Percentiles rank a stretch among this genome's conserved stretches.
phyloP scores from a whole-genome alignment of 1,140 invertebrate species.

The Phthorimaea operculella region DNA sequence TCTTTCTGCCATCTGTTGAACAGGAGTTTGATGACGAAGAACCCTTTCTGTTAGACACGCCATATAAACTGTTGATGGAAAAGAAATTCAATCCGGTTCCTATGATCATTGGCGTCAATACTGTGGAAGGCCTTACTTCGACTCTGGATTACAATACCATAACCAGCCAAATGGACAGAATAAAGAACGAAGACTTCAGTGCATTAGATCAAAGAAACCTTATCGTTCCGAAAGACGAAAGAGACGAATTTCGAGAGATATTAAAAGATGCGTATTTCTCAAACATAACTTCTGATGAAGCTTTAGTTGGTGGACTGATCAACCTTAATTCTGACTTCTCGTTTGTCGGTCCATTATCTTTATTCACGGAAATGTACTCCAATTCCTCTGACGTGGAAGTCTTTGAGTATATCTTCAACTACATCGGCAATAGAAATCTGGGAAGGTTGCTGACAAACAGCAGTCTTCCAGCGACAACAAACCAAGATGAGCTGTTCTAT shows the following conservation, averaged over 20 bases:
- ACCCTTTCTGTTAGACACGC: conserved; percentile 62
- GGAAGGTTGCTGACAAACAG: conserved; percentile 49
- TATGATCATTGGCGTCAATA: conserved; percentile 61
- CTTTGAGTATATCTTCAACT: conserved; percentile 49
- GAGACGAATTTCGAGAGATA: conserved; percentile 33
- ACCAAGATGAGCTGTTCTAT: conserved; percentile 54
- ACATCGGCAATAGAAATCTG: conserved; percentile 50
- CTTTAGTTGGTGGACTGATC: conserved; percentile 45
- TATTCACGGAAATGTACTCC: conserved; percentile 42
- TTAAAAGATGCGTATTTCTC: conserved; percentile 49
- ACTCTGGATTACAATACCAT: conserved; percentile 53
- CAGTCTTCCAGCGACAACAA: conserved; percentile 40
- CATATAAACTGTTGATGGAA: conserved; percentile 54
- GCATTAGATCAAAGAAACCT: conserved; percentile 44
- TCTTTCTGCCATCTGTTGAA: conserved; percentile 65
- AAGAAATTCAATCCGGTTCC: conserved; percentile 56
- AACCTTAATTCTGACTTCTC: conserved; percentile 53
- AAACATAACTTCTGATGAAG: conserved; percentile 41
- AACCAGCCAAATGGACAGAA: conserved; percentile 51
- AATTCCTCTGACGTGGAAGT: conserved; percentile 37
- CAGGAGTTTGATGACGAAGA: conserved; percentile 49
- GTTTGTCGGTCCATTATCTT: conserved; percentile 43
- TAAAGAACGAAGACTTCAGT: conserved; percentile 51
- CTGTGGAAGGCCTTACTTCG: conserved; percentile 47
- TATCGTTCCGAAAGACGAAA: conserved; percentile 28